Base-by-base conservation (phyloP, 2,113 vertebrate species). In the Origma solitaria region DNA sequence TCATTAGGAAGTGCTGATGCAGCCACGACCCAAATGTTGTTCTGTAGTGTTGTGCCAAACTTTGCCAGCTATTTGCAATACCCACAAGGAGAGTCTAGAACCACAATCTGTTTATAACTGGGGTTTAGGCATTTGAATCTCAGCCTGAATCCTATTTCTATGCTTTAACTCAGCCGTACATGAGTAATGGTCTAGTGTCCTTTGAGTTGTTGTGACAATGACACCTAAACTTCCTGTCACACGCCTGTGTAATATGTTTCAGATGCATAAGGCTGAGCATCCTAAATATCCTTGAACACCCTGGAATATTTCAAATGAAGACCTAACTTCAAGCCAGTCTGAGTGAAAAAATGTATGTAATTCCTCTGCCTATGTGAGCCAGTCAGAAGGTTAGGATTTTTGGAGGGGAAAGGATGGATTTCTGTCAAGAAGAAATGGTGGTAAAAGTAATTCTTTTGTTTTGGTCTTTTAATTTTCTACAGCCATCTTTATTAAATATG, bases 221-320 rank as follows among this genome's bases (percentile, higher is more conserved):
- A 3, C 23, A 10, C 15, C 15, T 42, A 25, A 37, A 62, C 58
- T 38, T 49, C 37, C 37, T 18, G 38, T 28, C 42, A 47, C 8
- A 35, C 0, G 0, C 14, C 13, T 35, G 15, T 47, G 38, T 37
- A 45, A 62, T 7, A 25, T 38, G 20, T 66, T 88, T 66, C 24
- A 61, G 35, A 10, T 7, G 2, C 33, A 13, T 50, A 60, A 87
- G 7, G 3, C 9, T 86, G 49, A 49, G 28, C 27, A 61, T 61
- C 37, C 25, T 42, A n/a, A 75, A 61, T 3, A n/a, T 15, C 33
- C 19, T 65, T 65, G 16, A 79, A 33, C 1, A 37, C n/a, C 10
- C 19, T 8, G 3, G 24, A 40, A 3, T 15, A 33, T 40, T 90
- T 71, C 22, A 80, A 47, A 51, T 57, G 10, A 69, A 83, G 28